Base-by-base conservation (phyloP, 2,113 vertebrate genomes). In the Sylvicapra grimmia region DNA sequence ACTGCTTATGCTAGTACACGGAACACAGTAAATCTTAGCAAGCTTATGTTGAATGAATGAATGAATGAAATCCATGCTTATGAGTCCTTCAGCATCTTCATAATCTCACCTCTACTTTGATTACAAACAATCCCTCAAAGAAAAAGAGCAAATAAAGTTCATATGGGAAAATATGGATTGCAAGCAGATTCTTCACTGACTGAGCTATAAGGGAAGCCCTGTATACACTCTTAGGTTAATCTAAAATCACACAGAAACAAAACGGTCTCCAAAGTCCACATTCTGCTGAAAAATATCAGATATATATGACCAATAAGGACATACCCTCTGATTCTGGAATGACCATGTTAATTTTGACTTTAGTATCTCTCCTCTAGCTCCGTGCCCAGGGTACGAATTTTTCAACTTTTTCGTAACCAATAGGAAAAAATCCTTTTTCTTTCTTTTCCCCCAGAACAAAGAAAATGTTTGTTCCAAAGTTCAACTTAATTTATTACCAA, bases 371-470 rank as follows among this genome's bases (percentile, higher is more conserved):
- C 9, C 1, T 6, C 1, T 23, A 44, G 16, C 1, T 14, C 7
- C 9, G 0, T 27, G 19, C 3, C 33, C 53, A 59, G 6, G 7
- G 1, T 49, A 18, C n/a, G 2, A 59, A 84, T 6, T 49, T 59
- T 44, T 16, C 21, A 92, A 36, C 4, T 11, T n/a, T 65, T 58
- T 91, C 19, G 14, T 58, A 77, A 53, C 23, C 36, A 25, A 94
- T 51, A 77, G 1, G 23, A 1, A 14, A n/a, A 33, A 14, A 2
- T 3, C 29, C 21, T 1, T 61, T 63, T 87, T 72, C 33, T 40
- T 87, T 75, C 19, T 33, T 87, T 75, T 33, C 0, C 10, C 4
- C 10, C 2, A 23, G 65, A 77, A 86, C 10, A 87, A 83, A 36
- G 8, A 40, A 91, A 80, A 16, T 36, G 2, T 63, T 80, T 93